These are phyloP conservation scores for Distichodus sexfasciatus DNA, from an alignment of 2,797 vertebrate genomes.

Conservation along the genomic window DNA sequence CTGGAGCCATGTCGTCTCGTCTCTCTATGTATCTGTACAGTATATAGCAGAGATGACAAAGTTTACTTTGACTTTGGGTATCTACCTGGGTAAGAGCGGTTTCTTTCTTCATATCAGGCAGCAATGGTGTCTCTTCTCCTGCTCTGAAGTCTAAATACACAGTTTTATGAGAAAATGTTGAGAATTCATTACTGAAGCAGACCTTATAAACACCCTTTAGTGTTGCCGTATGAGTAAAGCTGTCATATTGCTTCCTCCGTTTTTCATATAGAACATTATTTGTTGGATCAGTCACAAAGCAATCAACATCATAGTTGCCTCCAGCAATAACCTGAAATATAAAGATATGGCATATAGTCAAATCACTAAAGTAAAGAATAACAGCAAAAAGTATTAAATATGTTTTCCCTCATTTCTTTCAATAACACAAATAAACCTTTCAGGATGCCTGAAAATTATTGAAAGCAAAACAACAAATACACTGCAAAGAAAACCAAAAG, in stretches of 20 bases:
- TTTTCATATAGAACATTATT: slow-evolving; percentile 79
- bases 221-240: slow-evolving; percentile 75
- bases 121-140: slow-evolving; percentile 78
- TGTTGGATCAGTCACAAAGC: slow-evolving; percentile 79
- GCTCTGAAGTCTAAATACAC: slow-evolving; percentile 85
- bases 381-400: no score
- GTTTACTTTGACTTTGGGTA: no score
- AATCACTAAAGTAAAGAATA: not conserved
- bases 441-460: not conserved
- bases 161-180: slow-evolving; percentile 86
- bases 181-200: slow-evolving; percentile 93
- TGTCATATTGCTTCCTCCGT: slow-evolving; percentile 87
- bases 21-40: no score
- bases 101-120: slow-evolving; percentile 69
- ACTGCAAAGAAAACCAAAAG: not conserved
- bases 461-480: not conserved
- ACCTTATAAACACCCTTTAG: slow-evolving; percentile 80
- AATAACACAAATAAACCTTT: not conserved
- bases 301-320: slow-evolving; percentile 91
- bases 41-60: no score
- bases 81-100: slow-evolving; percentile 87
- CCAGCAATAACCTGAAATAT: slow-evolving; percentile 82
- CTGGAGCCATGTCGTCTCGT: no score
- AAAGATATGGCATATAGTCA: not conserved
- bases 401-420: no score